A percentile compares a stretch with the other conserved stretches of the same genome.
Evolutionary conservation across 2,113 vertebrate genomes (phyloP).

Genomic region (Malurus alboscapulatus): DNA sequence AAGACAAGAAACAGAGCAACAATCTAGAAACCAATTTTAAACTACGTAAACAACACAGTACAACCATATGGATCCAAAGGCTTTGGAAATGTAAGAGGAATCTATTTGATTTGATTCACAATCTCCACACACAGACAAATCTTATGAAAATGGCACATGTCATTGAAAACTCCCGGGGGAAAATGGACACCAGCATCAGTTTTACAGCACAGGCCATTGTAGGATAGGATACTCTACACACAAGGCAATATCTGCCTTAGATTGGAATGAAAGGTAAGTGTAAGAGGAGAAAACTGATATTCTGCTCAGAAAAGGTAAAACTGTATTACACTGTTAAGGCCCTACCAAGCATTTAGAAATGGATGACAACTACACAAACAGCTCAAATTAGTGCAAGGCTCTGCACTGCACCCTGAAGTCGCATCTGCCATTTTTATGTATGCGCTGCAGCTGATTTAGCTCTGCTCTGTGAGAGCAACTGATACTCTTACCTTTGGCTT

Average conservation of each 20-base stretch:
- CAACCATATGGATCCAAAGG: not conserved
- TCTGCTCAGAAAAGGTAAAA: not conserved
- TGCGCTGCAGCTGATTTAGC: rapidly evolving
- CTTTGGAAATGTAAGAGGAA: not conserved
- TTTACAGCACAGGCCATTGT: not conserved
- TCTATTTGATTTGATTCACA: not conserved
- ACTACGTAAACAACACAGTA: not conserved
- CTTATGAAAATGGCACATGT: not conserved
- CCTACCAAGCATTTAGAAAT: not conserved
- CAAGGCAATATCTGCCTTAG: not conserved
- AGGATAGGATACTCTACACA: not conserved
- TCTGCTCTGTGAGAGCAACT: not conserved
- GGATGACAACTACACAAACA: not conserved
- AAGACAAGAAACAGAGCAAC: not conserved
- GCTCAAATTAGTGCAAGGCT: not conserved
- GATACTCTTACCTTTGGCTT: conserved; percentile 86
- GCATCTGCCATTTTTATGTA: rapidly evolving
- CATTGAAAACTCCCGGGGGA: not conserved
- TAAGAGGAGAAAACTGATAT: not conserved
- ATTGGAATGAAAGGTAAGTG: not conserved
- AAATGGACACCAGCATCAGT: not conserved
- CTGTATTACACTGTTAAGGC: not conserved
- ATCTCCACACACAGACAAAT: not conserved
- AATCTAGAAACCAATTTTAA: not conserved
- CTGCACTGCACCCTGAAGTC: not conserved